Evolutionary conservation across 1,140 invertebrate genomes (phyloP).

Genomic region (Eriocheir sinensis): DNA sequence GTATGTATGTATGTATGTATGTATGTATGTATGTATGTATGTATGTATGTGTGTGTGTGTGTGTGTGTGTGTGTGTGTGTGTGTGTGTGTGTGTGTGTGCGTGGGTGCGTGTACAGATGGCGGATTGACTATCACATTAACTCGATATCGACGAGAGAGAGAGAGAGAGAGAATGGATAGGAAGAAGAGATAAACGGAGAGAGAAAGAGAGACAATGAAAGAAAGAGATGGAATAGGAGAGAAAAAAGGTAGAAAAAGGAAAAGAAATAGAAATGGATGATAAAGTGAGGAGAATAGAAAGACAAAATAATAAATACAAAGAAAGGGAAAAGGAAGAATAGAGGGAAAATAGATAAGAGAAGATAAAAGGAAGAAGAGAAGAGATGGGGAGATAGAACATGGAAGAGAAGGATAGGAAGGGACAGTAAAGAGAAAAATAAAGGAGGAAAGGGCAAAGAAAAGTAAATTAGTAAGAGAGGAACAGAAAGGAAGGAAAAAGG

Average conservation of each 20-base stretch:
- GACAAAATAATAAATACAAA: too few relatives aligned
- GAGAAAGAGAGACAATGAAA: too few relatives aligned
- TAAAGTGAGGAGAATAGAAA: too few relatives aligned
- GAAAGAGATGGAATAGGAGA: neutral
- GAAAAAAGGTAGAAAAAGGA: neutral
- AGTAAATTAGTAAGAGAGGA: neutral
- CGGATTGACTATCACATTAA: neutral
- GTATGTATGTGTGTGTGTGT: conserved; percentile 19
- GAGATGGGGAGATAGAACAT: neutral
- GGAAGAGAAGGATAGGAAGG: neutral
- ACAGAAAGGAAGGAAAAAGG: neutral
- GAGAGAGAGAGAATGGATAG: neutral
- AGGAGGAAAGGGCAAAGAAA: too few relatives aligned
- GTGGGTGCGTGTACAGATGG: neutral
- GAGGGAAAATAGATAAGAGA: neutral
- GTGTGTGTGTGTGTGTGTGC: conserved; percentile 41
- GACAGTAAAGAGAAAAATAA: neutral
- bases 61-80: conserved; percentile 17
- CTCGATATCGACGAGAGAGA: neutral
- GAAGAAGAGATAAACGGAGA: neutral
- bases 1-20: neutral
- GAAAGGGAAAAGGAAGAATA: neutral
- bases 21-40: neutral
- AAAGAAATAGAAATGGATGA: too few relatives aligned
- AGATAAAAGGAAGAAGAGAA: neutral